Evolutionary conservation across 2,797 vertebrate species (phyloP).

Genomic region (Varecia variegata): DNA sequence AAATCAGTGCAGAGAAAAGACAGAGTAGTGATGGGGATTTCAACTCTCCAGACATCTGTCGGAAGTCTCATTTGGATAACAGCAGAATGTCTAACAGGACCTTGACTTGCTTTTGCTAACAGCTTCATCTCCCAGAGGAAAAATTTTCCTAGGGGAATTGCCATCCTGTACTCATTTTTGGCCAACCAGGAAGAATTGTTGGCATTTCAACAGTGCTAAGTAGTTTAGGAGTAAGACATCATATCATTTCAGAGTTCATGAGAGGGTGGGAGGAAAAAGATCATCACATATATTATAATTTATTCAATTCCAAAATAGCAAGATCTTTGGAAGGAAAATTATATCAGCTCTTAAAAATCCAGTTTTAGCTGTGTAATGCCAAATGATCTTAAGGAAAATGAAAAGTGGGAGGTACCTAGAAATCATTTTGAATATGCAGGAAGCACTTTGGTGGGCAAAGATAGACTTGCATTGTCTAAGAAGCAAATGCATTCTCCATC

Average conservation of each 20-base stretch:
- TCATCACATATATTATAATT: conserved; percentile 2
- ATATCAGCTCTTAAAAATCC: background rate
- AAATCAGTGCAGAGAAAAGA: conserved; percentile 58
- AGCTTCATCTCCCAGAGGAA: conserved; percentile 62
- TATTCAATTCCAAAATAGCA: conserved; percentile 41
- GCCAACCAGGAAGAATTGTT: conserved; percentile 60
- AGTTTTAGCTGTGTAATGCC: background rate
- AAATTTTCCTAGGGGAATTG: conserved; percentile 35
- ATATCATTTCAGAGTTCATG: conserved; percentile 47
- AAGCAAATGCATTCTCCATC: background rate
- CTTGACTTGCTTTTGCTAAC: conserved; percentile 61
- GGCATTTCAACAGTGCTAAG: conserved; percentile 28
- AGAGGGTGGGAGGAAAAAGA: conserved; percentile 25
- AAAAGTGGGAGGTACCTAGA: background rate
- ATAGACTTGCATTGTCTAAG: background rate
- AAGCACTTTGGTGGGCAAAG: background rate
- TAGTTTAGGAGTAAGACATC: conserved; percentile 46
- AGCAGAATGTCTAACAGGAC: conserved; percentile 62
- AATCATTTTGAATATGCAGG: background rate
- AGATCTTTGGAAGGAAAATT: conserved; percentile 39
- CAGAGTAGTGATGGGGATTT: conserved; percentile 61
- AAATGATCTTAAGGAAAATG: background rate
- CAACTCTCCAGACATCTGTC: conserved; percentile 74
- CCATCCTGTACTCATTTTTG: conserved; percentile 40
- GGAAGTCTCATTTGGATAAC: conserved; percentile 65